Percentiles rank a stretch among this genome's conserved stretches.
Conservation (phyloP, 2,113 vertebrate genomes). For the Malaclemys terrapin region DNA sequence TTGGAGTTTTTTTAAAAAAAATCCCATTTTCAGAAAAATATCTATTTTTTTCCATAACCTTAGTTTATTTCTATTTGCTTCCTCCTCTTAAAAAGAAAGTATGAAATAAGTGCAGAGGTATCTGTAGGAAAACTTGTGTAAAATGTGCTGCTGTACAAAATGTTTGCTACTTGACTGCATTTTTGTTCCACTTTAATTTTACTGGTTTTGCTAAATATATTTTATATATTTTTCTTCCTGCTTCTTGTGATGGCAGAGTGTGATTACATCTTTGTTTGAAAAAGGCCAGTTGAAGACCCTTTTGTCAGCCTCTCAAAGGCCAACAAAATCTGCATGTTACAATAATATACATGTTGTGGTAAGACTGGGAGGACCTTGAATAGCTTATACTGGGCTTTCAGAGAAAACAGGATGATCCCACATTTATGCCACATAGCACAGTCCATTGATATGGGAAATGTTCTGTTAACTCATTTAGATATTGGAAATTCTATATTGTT, state of each 20-base stretch:
- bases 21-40: conserved; percentile 36
- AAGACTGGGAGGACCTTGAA: background rate
- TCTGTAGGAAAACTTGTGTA: conserved; percentile 58
- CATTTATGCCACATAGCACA: background rate
- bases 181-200: conserved; percentile 67
- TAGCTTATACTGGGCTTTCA: background rate
- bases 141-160: conserved; percentile 63
- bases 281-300: background rate
- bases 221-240: conserved; percentile 71
- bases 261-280: background rate
- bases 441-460: background rate
- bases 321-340: background rate
- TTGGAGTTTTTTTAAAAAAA: conserved; percentile 43
- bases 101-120: conserved; percentile 47
- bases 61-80: conserved; percentile 58
- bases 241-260: conserved; percentile 64
- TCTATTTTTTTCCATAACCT: conserved; percentile 42
- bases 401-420: background rate
- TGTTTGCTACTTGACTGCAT: conserved; percentile 69
- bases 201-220: conserved; percentile 74
- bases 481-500: background rate
- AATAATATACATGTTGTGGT: fast-evolving
- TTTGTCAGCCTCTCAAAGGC: background rate
- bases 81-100: conserved; percentile 25
- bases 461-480: background rate